A percentile compares a stretch with the other conserved stretches of the same genome.
Evolutionary conservation across 2,113 vertebrate genomes (phyloP).

Genomic region (Lasiurus cinereus): DNA sequence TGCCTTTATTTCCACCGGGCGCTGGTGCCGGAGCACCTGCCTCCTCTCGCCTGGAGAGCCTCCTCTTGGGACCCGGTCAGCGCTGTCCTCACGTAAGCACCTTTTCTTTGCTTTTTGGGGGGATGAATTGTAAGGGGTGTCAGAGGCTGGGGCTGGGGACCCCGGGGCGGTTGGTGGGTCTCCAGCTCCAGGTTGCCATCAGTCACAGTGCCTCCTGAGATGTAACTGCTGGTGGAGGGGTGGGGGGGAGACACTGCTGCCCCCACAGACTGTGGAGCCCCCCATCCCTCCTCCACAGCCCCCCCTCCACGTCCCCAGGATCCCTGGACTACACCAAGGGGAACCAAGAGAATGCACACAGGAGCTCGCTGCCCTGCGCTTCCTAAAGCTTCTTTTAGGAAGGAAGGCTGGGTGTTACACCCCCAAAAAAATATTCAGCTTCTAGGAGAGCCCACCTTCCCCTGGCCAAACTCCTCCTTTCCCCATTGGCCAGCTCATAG

Average conservation of each 20-base stretch:
- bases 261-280: background rate
- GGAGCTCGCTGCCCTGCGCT: background rate
- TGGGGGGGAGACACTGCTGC: background rate
- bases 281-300: background rate
- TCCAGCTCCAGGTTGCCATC: background rate
- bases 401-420: background rate
- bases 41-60: slow-evolving; percentile 74
- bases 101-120: slow-evolving; percentile 77
- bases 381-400: background rate
- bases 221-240: background rate
- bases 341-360: background rate
- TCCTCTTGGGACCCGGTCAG: slow-evolving; percentile 77
- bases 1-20: slow-evolving; percentile 80
- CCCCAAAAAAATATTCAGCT: background rate
- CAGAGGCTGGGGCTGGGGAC: background rate
- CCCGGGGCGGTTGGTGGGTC: background rate
- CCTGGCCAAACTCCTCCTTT: background rate
- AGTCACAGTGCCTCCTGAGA: background rate
- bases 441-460: background rate
- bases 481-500: background rate
- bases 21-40: slow-evolving; percentile 67
- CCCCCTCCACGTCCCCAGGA: background rate
- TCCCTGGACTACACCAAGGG: background rate
- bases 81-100: slow-evolving; percentile 83
- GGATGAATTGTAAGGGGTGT: slow-evolving; percentile 47